Evolutionary conservation across 2,113 vertebrate genomes (phyloP), one percentile per base, ranked within the genome.

Genomic region (Zosterops pallidus): DNA sequence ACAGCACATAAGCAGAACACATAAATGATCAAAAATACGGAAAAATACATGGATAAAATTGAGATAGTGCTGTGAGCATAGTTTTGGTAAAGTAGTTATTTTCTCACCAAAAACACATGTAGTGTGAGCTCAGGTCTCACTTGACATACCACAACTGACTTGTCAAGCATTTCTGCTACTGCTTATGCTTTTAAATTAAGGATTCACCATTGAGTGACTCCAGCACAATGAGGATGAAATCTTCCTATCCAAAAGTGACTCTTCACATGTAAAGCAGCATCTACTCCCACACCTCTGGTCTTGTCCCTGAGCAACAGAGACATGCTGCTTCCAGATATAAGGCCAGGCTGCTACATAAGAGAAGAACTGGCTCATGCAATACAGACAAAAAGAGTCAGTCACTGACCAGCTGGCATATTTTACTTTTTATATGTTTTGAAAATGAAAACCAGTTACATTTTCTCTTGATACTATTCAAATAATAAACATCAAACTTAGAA

Each of bases 321-420:
- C 22, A 17, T 1, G 0, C 25, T 37, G 8, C 60, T 70, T 78
- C 4, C 24, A 3, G 19, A 17, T 9, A 39, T 2, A 11, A 11
- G 41, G 24, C 47, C 37, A 62, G 18, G 26, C 59, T 77, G 20
- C 28, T 46, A 23, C 31, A 41, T 2, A 20, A 17, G 52, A 53
- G 64, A 44, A 49, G 28, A 78, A 47, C 5, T 52, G 42, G 13
- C 18, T 71, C 15, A 29, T 31, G 24, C 26, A 50, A 37, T 28
- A 26, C n/a, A 65, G 39, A 37, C 5, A 72, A 59, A 70, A 88
- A 68, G 7, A 47, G 13, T 24, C 41, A 55, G 29, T 9, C 23
- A 44, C 3, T 25, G 21, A 62, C 31, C 14, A 68, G 15, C 42
- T 9, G 12, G 56, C 9, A 83, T 24, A 33, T 46, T 46, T 63